Evolutionary conservation across 2,113 vertebrate species (phyloP).

Genomic region (Riparia riparia): DNA sequence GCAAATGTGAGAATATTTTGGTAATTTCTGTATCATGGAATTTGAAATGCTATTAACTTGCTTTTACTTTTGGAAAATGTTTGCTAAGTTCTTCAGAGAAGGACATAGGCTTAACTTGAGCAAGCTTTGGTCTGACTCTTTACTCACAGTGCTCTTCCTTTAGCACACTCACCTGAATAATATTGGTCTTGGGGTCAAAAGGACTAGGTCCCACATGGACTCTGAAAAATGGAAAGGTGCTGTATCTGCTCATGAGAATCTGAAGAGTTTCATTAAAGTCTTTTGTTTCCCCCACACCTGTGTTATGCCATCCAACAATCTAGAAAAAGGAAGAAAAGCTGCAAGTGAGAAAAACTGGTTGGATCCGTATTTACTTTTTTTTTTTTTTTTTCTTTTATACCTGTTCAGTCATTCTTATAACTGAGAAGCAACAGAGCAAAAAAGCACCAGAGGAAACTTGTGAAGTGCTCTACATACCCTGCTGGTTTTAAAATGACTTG

Average conservation of each 20-base stretch:
- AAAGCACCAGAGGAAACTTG: not conserved
- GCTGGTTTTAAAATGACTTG: not conserved
- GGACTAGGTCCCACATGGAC: slow-evolving; percentile 79
- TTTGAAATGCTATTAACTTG: not conserved
- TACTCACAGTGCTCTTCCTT: not conserved
- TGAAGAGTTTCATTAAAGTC: slow-evolving; percentile 88
- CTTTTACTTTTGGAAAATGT: not conserved
- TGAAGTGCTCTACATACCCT: not conserved
- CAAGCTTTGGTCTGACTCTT: not conserved
- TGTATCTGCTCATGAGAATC: slow-evolving; percentile 86
- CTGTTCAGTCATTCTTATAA: not conserved
- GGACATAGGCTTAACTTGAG: not conserved
- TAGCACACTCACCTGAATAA: slow-evolving; percentile 74
- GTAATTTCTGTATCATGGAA: not conserved
- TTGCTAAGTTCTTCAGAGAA: not conserved
- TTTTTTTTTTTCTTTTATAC: not conserved
- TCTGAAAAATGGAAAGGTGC: slow-evolving; percentile 91
- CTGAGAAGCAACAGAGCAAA: not conserved
- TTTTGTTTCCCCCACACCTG: slow-evolving; percentile 72
- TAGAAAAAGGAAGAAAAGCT: slow-evolving; percentile 32
- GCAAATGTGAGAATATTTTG: not conserved
- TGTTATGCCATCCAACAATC: slow-evolving; percentile 88
- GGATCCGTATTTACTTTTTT: not conserved
- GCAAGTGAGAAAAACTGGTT: not conserved
- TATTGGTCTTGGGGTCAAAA: slow-evolving; percentile 54